phyloP scores from a whole-genome alignment of 2,113 vertebrate species.

The Ploceus nigricollis region DNA sequence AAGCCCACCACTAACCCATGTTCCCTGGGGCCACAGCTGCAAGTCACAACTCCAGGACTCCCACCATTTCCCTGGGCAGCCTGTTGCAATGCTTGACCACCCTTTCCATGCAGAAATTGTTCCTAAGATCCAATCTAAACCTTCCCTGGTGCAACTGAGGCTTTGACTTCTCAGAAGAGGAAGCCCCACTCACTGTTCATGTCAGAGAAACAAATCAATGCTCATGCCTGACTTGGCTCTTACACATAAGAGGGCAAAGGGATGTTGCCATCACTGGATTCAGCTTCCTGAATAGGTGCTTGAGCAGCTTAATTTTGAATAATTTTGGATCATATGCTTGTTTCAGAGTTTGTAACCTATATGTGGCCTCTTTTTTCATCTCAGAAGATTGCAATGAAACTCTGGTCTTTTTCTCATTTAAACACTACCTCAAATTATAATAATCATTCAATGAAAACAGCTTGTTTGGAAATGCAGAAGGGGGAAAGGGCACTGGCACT shows the following conservation, averaged over 20 bases:
- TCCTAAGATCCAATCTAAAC: not conserved
- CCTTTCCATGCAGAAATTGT: not conserved
- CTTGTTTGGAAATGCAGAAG: not conserved
- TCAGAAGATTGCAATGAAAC: not conserved
- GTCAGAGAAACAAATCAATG: not conserved
- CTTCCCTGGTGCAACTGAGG: not conserved
- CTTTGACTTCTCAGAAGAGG: not conserved
- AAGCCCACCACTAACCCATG: not conserved
- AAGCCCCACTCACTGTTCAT: not conserved
- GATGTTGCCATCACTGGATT: not conserved
- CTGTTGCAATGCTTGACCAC: not conserved
- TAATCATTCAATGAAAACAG: not conserved
- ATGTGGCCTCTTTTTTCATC: not conserved
- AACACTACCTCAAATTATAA: not conserved
- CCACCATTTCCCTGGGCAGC: not conserved
- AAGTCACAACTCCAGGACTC: not conserved
- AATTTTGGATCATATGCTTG: not conserved
- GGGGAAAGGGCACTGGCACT: accelerated
- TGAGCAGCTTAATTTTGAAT: not conserved
- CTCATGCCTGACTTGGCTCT: not conserved
- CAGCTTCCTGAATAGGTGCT: not conserved
- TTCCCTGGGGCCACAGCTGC: not conserved
- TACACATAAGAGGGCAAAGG: not conserved
- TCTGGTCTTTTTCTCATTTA: not conserved
- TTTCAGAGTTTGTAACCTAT: not conserved